These are phyloP conservation scores for Escarpia spicata DNA, from an alignment of 2,888 invertebrate species.

Conservation along the genomic window DNA sequence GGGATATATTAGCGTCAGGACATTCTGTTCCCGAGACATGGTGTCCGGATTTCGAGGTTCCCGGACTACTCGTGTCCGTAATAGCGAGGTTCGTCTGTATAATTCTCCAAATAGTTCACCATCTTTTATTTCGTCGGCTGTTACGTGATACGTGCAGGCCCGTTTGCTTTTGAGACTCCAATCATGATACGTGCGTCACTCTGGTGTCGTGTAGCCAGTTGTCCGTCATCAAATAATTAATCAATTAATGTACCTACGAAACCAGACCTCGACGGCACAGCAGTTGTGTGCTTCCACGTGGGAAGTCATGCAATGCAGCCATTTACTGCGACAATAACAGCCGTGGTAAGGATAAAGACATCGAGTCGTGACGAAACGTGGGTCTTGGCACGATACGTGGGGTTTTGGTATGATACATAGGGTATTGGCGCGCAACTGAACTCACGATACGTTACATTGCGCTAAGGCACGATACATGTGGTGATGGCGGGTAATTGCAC, in stretches of 20 bases:
- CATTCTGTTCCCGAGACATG: too few relatives aligned
- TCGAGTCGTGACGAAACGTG: neutral
- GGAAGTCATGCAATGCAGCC: neutral
- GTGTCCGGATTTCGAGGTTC: too few relatives aligned
- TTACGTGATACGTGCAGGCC: neutral
- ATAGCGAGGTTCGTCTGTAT: neutral
- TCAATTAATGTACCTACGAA: neutral
- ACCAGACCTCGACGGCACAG: neutral
- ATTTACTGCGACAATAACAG: neutral
- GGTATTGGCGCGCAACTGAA: too few relatives aligned
- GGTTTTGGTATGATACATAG: too few relatives aligned
- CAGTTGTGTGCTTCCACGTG: neutral
- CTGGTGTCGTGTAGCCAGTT: neutral
- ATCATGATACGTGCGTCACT: neutral
- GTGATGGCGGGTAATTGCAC: too few relatives aligned
- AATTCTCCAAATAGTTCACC: neutral
- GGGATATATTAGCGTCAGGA: too few relatives aligned
- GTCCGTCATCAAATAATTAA: neutral
- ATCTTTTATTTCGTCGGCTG: neutral
- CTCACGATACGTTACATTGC: too few relatives aligned
- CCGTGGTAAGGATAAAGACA: neutral
- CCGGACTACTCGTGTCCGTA: too few relatives aligned
- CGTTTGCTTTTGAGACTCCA: neutral
- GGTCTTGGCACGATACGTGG: too few relatives aligned
- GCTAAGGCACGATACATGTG: too few relatives aligned